Base-by-base conservation (phyloP, 2,797 vertebrate genomes). In the Siniperca scherzeri region DNA sequence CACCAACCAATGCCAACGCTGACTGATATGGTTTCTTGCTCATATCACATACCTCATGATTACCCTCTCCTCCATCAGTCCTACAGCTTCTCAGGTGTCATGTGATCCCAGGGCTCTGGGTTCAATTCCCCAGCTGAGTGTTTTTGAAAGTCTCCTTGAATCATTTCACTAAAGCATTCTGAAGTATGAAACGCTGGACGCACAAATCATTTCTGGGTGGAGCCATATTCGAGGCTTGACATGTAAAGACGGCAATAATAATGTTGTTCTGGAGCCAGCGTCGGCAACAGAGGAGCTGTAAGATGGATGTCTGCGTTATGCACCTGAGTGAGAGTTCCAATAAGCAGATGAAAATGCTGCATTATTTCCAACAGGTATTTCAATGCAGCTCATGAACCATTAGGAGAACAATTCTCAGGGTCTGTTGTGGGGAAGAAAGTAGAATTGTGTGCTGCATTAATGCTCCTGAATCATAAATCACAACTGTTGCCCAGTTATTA, bases 151-250 rank as follows among this genome's bases (percentile, higher is more conserved):
- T 84, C 77, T 78, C 60, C 68, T 73, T 42, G 53, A 85, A 85
- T 87, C 76, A 68, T 81, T 81, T 77, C n/a, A 7, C 72, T 81
- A n/a, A 74, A 83, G 71, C 52, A 33, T 70, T 81, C 67, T 44
- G 68, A 84, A 73, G 83, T 87, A 86, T 79, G 88, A 91, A 88
- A 80, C 40, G 3, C 19, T 16, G 40, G 50, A 62, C 42, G 19
- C 84, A 83, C 83, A 89, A 91, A 91, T 91, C 87, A 83, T 78
- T 67, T 50, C 55, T 40, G 75, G 83, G 19, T 74, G 70, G 83
- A 85, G 72, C 74, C 87, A 83, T 70, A 82, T 87, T 84, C 16
- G 62, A 53, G 68, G 76, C 72, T 82, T 82, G 70, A 83, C 74
- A 87, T 52, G 38, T 81, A 83, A 78, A 72, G 52, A 66, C 5